Evolutionary conservation across 2,797 vertebrate genomes (phyloP).

Genomic region (Siniperca obscura): DNA sequence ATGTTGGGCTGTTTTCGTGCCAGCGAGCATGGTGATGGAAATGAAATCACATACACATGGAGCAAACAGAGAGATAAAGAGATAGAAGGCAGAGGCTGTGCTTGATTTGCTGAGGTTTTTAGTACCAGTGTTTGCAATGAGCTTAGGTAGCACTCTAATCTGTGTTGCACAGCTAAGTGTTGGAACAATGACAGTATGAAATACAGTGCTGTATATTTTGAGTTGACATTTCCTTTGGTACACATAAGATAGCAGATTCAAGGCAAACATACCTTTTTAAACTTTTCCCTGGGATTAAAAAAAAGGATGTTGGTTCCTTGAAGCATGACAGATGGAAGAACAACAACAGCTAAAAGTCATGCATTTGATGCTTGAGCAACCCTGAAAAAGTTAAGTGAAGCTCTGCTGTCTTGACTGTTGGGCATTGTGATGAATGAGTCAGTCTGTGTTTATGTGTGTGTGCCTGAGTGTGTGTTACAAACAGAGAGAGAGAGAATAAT

Average conservation of each 20-base stretch:
- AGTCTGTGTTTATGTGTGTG: constrained; percentile 28
- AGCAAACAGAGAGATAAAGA: constrained; percentile 65
- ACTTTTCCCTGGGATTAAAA: constrained; percentile 68
- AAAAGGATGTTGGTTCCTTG: constrained; percentile 70
- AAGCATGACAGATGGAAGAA: constrained; percentile 79
- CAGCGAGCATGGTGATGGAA: constrained; percentile 38
- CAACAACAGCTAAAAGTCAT: constrained; percentile 77
- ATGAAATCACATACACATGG: constrained; percentile 42
- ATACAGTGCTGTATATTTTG: constrained; percentile 63
- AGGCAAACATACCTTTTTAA: constrained; percentile 69
- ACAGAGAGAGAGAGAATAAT: constrained; percentile 41
- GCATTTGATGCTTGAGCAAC: constrained; percentile 79
- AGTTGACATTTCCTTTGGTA: constrained; percentile 66
- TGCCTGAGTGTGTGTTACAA: not conserved
- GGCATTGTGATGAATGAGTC: constrained; percentile 76
- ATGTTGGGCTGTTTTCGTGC: constrained; percentile 50
- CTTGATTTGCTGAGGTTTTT: constrained; percentile 66
- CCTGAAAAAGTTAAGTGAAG: constrained; percentile 78
- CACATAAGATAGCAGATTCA: constrained; percentile 61
- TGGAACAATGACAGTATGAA: constrained; percentile 63
- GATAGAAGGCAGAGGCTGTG: constrained; percentile 48
- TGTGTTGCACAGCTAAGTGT: constrained; percentile 54
- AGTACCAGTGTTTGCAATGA: constrained; percentile 53
- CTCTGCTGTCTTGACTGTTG: constrained; percentile 75
- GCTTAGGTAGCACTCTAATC: constrained; percentile 60